A percentile compares a stretch with the other conserved stretches of the same genome.
Conservation (phyloP, 1,140 invertebrate species). For the Acarapis woodi region DNA sequence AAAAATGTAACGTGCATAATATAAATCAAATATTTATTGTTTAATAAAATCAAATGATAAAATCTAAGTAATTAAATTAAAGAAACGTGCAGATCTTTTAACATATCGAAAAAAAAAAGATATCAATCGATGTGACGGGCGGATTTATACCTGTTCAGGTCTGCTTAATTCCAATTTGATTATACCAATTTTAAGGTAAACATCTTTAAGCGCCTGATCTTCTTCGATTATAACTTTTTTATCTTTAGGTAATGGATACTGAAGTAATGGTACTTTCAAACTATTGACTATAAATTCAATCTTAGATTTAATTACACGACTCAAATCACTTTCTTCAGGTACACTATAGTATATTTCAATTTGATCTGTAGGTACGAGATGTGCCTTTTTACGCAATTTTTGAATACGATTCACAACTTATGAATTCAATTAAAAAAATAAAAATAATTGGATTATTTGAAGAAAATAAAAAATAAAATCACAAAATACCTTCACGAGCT, state of each 20-base stretch:
- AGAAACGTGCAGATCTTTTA: no score
- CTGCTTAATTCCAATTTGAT: no score
- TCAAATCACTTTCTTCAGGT: conserved; percentile 2
- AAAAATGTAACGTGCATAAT: no score
- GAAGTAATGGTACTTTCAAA: background rate
- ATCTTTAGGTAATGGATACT: background rate
- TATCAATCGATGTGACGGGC: no score
- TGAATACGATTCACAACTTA: conserved; percentile 89
- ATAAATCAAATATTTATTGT: no score
- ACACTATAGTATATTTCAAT: conserved; percentile 48
- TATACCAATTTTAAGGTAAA: background rate
- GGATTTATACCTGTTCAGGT: no score
- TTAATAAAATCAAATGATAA: no score
- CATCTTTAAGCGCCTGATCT: background rate
- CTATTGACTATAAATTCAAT: conserved; percentile 2
- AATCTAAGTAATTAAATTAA: no score
- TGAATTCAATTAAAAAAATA: no score
- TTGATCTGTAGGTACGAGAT: conserved; percentile 64
- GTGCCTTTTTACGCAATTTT: conserved; percentile 82
- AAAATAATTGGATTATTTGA: no score
- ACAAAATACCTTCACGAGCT: conserved; percentile 67
- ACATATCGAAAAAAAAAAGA: no score
- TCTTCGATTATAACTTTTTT: background rate
- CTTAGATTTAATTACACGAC: background rate
- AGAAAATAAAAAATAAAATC: no score